These are phyloP conservation scores for Drosophila borealis DNA, from an alignment of 2,888 invertebrate genomes.

Conservation along the genomic window DNA sequence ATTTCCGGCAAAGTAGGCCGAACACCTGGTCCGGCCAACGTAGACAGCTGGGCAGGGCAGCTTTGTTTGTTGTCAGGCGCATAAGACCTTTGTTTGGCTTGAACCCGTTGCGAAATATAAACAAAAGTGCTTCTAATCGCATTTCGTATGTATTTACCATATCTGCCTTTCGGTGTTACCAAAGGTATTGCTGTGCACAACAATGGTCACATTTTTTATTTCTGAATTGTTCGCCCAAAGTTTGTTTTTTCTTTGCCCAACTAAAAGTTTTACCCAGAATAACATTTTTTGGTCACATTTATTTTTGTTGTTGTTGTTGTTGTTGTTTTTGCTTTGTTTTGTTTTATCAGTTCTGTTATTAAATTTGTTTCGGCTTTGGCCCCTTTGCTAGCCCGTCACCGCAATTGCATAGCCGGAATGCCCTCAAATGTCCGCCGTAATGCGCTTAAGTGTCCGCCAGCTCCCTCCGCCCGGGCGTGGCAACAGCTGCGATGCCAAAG, in stretches of 20 bases:
- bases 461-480: constrained; percentile 10
- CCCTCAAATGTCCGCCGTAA: constrained; percentile 45
- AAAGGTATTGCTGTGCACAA: neutral
- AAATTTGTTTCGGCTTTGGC: constrained; percentile 34
- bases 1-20: neutral
- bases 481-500: constrained; percentile 25
- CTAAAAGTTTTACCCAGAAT: neutral
- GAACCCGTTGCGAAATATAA: constrained; percentile 4
- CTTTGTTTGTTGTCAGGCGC: neutral
- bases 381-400: neutral
- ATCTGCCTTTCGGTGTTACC: neutral
- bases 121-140: neutral
- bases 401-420: constrained; percentile 23
- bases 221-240: neutral
- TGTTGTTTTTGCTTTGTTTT: neutral
- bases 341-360: constrained; percentile 1
- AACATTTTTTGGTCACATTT: neutral
- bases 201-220: neutral
- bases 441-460: constrained; percentile 55
- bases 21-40: neutral
- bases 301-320: neutral
- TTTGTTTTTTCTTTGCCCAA: neutral
- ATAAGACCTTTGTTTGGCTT: neutral
- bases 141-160: too few relatives aligned
- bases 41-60: neutral